Evolutionary conservation across 2,113 vertebrate genomes (phyloP).

Genomic region (Eidolon helvum): DNA sequence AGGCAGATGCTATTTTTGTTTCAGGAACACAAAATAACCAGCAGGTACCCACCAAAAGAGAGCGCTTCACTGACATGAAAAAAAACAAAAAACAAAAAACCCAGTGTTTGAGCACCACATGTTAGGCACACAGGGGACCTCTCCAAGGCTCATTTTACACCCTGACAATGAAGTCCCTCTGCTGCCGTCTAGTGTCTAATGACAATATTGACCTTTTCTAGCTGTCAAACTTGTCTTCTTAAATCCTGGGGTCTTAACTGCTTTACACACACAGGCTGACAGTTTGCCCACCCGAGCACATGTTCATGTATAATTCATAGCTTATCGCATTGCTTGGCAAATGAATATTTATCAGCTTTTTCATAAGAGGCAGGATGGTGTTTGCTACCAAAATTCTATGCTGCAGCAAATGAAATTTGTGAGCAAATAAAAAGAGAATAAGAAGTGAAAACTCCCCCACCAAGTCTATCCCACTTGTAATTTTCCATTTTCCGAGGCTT

Average conservation of each 20-base stretch:
- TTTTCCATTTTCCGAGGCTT: conserved; percentile 59
- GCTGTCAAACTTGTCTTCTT: conserved; percentile 72
- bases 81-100: neutral
- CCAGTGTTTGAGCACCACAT: neutral
- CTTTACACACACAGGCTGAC: conserved; percentile 63
- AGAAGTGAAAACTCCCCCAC: neutral
- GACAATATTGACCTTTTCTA: conserved; percentile 78
- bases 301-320: conserved; percentile 80
- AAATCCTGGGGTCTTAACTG: conserved; percentile 78
- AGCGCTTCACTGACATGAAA: neutral
- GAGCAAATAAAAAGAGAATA: conserved; percentile 47
- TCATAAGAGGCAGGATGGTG: conserved; percentile 23
- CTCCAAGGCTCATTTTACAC: conserved; percentile 44
- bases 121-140: neutral
- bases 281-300: conserved; percentile 71
- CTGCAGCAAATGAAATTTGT: conserved; percentile 53
- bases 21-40: neutral
- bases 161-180: conserved; percentile 47
- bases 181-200: conserved; percentile 57
- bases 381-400: conserved; percentile 24
- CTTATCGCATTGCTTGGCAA: neutral
- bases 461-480: conserved; percentile 51
- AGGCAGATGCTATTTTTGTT: neutral
- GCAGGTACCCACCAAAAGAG: neutral
- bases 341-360: conserved; percentile 56